Conservation (phyloP, 92 coral and sea anemone species). For the Pocillopora grandis region DNA sequence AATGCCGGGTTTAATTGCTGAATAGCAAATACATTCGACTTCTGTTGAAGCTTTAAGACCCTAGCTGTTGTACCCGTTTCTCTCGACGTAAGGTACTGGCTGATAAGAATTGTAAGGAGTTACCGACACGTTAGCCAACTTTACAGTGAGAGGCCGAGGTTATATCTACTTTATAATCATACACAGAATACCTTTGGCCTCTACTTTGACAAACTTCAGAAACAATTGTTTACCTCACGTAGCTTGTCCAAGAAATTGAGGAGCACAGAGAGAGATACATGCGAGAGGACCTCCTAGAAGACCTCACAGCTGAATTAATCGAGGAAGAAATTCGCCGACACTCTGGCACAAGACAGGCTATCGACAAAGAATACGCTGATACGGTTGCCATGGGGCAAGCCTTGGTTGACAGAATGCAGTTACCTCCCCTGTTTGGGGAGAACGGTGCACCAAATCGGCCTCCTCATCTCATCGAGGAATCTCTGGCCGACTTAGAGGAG, state of each 20-base stretch:
- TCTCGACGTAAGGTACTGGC: no score
- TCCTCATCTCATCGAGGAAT: slow-evolving; percentile 84
- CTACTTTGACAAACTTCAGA: no score
- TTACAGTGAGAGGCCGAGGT: no score
- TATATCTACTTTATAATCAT: no score
- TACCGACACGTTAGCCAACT: no score
- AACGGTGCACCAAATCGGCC: slow-evolving; percentile 49
- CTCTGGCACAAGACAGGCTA: slow-evolving; percentile 74
- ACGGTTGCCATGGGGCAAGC: slow-evolving; percentile 90
- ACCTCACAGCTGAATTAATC: slow-evolving; percentile 48
- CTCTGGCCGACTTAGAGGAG: slow-evolving; percentile 70
- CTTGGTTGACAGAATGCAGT: slow-evolving; percentile 81
- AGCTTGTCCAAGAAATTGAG: slow-evolving; percentile 70
- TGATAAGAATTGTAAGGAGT: no score
- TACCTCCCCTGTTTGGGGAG: slow-evolving; percentile 70
- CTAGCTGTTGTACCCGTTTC: no score
- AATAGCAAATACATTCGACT: no score
- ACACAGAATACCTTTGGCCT: no score
- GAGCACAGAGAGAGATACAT: slow-evolving; percentile 63
- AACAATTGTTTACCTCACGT: neutral
- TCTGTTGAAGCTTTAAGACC: no score
- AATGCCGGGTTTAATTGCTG: no score
- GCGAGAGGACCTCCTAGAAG: slow-evolving; percentile 69
- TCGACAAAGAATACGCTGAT: slow-evolving; percentile 81
- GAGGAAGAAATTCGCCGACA: slow-evolving; percentile 72